A percentile compares a stretch with the other conserved stretches of the same genome.
phyloP scores from a whole-genome alignment of 1,140 invertebrate species.

The Leguminivora glycinivorella region DNA sequence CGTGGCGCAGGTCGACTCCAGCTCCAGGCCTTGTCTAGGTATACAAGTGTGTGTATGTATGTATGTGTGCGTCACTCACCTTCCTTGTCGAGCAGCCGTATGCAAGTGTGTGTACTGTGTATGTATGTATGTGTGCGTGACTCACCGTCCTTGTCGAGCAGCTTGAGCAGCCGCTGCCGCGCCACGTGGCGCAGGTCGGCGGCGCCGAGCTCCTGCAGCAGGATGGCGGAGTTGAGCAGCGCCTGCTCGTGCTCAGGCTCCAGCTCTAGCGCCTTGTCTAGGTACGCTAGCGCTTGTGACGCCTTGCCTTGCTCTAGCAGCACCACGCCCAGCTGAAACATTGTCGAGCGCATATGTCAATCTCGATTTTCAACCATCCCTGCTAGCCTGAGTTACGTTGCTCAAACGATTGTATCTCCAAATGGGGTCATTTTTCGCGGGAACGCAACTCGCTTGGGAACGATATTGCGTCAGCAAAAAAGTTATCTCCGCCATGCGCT shows the following conservation, averaged over 20 bases:
- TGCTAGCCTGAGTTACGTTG: too few species aligned
- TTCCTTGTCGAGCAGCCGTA: too few species aligned
- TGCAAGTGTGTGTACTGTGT: too few species aligned
- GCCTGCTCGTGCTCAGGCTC: constrained; percentile 97
- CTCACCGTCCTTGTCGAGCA: constrained; percentile 86
- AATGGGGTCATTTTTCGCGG: too few species aligned
- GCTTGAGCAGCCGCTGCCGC: constrained; percentile 87
- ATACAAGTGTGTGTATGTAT: too few species aligned
- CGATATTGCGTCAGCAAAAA: too few species aligned
- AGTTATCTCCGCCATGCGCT: too few species aligned
- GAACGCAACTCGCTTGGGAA: too few species aligned
- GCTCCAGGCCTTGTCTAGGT: constrained; percentile 96
- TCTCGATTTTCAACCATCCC: neutral
- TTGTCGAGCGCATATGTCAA: neutral
- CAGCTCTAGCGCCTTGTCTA: constrained; percentile 95
- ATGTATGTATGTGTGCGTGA: too few species aligned
- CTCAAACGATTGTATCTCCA: too few species aligned
- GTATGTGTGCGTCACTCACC: too few species aligned
- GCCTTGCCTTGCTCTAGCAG: constrained; percentile 95
- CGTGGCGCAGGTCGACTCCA: constrained; percentile 93
- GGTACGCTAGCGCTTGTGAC: constrained; percentile 92
- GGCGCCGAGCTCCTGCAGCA: constrained; percentile 93
- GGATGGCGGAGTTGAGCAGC: constrained; percentile 95
- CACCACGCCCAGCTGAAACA: constrained; percentile 92
- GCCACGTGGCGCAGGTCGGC: constrained; percentile 89